Evolutionary conservation across 2,797 vertebrate genomes (phyloP).

Genomic region (Holocentrus rufus): DNA sequence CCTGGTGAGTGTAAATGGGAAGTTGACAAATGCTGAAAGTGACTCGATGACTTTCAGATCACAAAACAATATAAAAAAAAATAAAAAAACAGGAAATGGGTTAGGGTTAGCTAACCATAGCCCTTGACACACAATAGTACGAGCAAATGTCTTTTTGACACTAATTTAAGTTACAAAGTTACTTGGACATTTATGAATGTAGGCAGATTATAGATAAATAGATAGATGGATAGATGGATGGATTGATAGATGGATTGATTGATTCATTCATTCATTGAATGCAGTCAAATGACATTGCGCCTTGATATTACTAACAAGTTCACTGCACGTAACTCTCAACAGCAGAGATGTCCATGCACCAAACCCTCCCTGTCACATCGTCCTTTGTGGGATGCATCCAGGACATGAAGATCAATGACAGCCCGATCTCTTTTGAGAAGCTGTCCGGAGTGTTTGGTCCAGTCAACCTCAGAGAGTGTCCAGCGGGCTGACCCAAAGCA

Average conservation of each 20-base stretch:
- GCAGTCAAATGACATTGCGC: not conserved
- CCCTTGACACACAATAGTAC: no score
- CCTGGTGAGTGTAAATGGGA: slow-evolving; percentile 83
- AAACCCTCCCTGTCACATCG: slow-evolving; percentile 77
- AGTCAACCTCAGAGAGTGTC: slow-evolving; percentile 90
- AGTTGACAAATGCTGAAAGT: not conserved
- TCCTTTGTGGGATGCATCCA: slow-evolving; percentile 89
- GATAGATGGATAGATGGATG: no score
- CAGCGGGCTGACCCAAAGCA: slow-evolving; percentile 72
- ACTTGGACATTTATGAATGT: no score
- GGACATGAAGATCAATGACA: slow-evolving; percentile 85
- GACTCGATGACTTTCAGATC: no score
- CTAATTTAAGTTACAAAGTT: no score
- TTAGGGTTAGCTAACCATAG: no score
- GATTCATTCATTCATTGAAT: no score
- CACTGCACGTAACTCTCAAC: slow-evolving; percentile 26
- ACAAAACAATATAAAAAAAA: no score
- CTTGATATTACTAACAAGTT: not conserved
- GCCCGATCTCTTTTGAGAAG: slow-evolving; percentile 78
- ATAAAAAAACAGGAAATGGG: no score
- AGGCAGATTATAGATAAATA: not conserved
- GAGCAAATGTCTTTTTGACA: no score
- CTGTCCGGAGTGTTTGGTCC: slow-evolving; percentile 82
- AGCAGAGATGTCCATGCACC: slow-evolving; percentile 74
- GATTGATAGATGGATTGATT: no score